phyloP scores from a whole-genome alignment of 2,888 invertebrate genomes.

The Limnephilus auricula region DNA sequence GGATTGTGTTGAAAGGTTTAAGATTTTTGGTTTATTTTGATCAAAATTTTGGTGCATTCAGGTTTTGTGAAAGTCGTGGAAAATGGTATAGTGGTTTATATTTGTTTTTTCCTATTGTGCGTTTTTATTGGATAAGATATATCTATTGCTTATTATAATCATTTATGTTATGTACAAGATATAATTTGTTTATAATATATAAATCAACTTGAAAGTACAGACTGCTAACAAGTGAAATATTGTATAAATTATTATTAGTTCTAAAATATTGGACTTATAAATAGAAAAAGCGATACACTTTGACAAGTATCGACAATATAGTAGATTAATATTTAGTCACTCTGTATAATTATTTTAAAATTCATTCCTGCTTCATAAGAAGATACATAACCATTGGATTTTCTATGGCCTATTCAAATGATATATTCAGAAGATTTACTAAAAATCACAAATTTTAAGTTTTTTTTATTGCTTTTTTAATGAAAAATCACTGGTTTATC shows the following conservation, averaged over 20 bases:
- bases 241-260: constrained; percentile 21
- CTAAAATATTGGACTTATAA: constrained; percentile 9
- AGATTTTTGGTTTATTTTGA: background rate
- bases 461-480: background rate
- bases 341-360: background rate
- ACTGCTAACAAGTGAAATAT: constrained; percentile 17
- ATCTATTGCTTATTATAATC: constrained; percentile 15
- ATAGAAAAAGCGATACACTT: background rate
- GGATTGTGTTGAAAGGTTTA: background rate
- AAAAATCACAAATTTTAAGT: background rate
- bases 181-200: background rate
- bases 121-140: background rate
- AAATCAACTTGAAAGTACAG: background rate
- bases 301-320: constrained; percentile 36
- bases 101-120: constrained; percentile 8
- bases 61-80: constrained; percentile 33
- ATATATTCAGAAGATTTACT: background rate
- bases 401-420: background rate
- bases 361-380: background rate
- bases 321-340: background rate
- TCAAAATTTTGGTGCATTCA: constrained; percentile 42
- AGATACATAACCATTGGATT: background rate
- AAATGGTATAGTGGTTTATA: constrained; percentile 23
- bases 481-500: background rate
- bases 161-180: background rate